Evolutionary conservation across 2,113 vertebrate species (phyloP), one percentile per base, ranked within the genome.

Genomic region (Athene noctua): DNA sequence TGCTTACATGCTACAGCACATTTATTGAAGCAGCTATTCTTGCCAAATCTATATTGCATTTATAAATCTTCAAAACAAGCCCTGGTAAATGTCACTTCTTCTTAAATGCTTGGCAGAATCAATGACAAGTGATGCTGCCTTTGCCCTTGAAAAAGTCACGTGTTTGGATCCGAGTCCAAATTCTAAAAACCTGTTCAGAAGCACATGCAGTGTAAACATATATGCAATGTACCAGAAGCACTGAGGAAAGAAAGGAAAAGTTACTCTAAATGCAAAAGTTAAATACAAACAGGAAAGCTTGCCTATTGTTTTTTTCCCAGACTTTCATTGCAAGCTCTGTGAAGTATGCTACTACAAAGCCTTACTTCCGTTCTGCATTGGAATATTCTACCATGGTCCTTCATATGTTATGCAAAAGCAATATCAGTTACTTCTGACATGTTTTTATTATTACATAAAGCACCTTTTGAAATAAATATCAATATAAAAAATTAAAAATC

Each of bases 61-160:
- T 96, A 94, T 95, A 96, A 97, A 97, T 92, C 90, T 96, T 96
- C 85, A 86, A 95, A 96, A 97, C 81, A 97, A 97, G 96, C 87
- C 80, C 82, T 85, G 90, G 86, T 97, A 97, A 97, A 97, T 95
- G 97, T 97, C 97, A 95, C 83, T 96, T 95, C 93, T 94, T 94
- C 84, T 96, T 96, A 96, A 96, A 96, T 86, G 95, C 88, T 90
- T 29, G 4, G 90, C 86, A 90, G 92, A 97, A 93, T 97, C 94
- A 82, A 92, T 94, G 96, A 96, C 91, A 95, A 96, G 91, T 62
- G 62, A 95, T 51, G 61, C 20, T 95, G 85, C 86, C 54, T 91
- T 94, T 94, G 73, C 86, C 90, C 96, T 96, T 94, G 96, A 94
- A 94, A 82, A 90, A 83, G 40, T 90, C 38, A n/a, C 2, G 5